Percentiles rank a stretch among this genome's conserved stretches.
Evolutionary conservation across 2,888 invertebrate genomes (phyloP).

Genomic region (Leptothorax acervorum): DNA sequence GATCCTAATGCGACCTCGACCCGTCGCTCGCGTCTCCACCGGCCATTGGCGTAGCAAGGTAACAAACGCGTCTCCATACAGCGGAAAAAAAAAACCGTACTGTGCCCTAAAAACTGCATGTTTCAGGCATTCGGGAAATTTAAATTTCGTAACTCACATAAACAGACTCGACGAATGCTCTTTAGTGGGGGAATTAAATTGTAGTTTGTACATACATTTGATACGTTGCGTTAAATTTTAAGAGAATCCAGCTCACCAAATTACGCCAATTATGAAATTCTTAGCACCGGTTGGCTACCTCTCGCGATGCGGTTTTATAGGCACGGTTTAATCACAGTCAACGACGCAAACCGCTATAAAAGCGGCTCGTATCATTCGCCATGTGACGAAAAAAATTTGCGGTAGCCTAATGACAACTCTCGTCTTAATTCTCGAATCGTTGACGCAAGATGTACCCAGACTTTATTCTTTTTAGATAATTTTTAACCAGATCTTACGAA

Average conservation of each 20-base stretch:
- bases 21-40: slow-evolving; percentile 61
- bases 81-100: neutral
- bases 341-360: slow-evolving; percentile 22
- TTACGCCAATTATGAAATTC: slow-evolving; percentile 40
- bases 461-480: neutral
- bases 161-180: neutral
- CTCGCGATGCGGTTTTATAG: slow-evolving; percentile 33
- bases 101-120: slow-evolving; percentile 14
- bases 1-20: slow-evolving; percentile 74
- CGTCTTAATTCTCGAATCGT: slow-evolving; percentile 29
- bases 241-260: slow-evolving; percentile 35
- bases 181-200: slow-evolving; percentile 23
- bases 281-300: slow-evolving; percentile 31
- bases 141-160: neutral
- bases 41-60: slow-evolving; percentile 65
- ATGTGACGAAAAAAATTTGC: slow-evolving; percentile 15
- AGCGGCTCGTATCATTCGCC: slow-evolving; percentile 17
- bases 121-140: neutral
- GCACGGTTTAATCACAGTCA: slow-evolving; percentile 32
- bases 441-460: neutral
- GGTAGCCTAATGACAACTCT: slow-evolving; percentile 33
- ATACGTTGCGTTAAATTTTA: slow-evolving; percentile 28
- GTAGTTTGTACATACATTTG: slow-evolving; percentile 19
- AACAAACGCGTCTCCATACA: neutral
- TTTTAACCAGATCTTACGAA: neutral